Evolutionary conservation across 2,797 vertebrate genomes (phyloP).

Genomic region (Epinephelus awoara): DNA sequence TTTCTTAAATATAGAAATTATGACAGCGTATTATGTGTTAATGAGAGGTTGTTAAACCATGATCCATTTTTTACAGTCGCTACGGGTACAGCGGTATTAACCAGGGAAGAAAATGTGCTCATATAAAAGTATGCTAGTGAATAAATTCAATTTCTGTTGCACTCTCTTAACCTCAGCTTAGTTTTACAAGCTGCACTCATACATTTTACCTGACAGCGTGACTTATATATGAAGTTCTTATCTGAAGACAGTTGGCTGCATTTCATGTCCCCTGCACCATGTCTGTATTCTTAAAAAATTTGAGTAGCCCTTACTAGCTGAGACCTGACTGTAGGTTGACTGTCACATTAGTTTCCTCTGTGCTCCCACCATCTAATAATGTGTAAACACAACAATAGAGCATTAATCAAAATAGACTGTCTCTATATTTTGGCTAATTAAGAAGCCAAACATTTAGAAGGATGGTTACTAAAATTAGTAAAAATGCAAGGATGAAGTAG

Average conservation of each 20-base stretch:
- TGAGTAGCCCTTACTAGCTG: neutral
- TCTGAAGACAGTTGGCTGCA: neutral
- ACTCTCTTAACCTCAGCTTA: neutral
- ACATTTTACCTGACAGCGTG: neutral
- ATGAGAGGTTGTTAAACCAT: neutral
- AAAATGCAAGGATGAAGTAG: too few relatives aligned
- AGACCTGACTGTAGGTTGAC: slow-evolving; percentile 1
- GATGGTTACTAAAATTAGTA: neutral
- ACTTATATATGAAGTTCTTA: neutral
- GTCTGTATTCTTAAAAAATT: neutral
- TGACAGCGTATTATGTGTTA: neutral
- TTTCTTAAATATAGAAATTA: neutral
- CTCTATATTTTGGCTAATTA: slow-evolving; percentile 5
- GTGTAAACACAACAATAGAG: slow-evolving; percentile 12
- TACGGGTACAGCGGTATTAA: neutral
- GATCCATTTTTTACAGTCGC: neutral
- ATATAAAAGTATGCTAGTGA: too few relatives aligned
- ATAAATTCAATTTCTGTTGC: neutral
- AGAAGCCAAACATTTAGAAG: neutral
- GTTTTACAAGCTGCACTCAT: neutral
- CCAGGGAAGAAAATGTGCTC: neutral
- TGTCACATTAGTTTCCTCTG: slow-evolving; percentile 7
- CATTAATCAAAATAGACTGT: slow-evolving; percentile 2
- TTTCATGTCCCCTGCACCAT: neutral
- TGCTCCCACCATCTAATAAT: slow-evolving; percentile 6